A percentile compares a stretch with the other conserved stretches of the same genome.
Evolutionary conservation across 2,797 vertebrate species (phyloP).

Genomic region (Sparus aurata): DNA sequence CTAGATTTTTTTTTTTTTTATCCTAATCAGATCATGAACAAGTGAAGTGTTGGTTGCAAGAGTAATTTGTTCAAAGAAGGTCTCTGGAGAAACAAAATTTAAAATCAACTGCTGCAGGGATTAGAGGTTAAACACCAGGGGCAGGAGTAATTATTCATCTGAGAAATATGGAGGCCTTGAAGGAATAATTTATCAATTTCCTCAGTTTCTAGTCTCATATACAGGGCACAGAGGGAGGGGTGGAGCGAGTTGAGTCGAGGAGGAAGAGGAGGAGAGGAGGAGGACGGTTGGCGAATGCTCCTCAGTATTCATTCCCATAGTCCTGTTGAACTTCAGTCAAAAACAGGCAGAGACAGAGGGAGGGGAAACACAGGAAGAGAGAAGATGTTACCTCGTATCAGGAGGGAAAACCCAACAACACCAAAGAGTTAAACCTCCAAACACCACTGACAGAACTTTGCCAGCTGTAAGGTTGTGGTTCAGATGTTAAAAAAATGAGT

Average conservation of each 20-base stretch:
- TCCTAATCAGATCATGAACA: not conserved
- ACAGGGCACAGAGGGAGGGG: slow-evolving; percentile 46
- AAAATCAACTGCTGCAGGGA: slow-evolving; percentile 55
- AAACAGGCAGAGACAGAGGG: slow-evolving; percentile 66
- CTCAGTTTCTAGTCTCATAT: slow-evolving; percentile 58
- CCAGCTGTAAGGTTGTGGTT: slow-evolving; percentile 37
- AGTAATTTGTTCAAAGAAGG: slow-evolving; percentile 19
- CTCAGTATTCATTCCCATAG: slow-evolving; percentile 90
- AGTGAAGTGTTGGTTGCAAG: not conserved
- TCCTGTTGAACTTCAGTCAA: slow-evolving; percentile 85
- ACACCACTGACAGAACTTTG: slow-evolving; percentile 33
- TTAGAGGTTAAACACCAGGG: slow-evolving; percentile 50
- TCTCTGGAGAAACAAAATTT: slow-evolving; percentile 26
- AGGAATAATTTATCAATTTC: slow-evolving; percentile 48
- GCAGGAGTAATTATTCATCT: slow-evolving; percentile 52
- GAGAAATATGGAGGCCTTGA: slow-evolving; percentile 52
- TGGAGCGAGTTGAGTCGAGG: slow-evolving; percentile 42
- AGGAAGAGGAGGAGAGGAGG: slow-evolving; percentile 55
- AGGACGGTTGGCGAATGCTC: slow-evolving; percentile 72
- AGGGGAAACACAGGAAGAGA: slow-evolving; percentile 33
- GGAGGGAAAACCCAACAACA: slow-evolving; percentile 58
- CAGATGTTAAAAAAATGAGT: slow-evolving; percentile 30
- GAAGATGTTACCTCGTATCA: slow-evolving; percentile 68
- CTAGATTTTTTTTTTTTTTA: not conserved
- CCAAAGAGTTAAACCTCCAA: slow-evolving; percentile 58